phyloP scores from a whole-genome alignment of 2,888 invertebrate genomes.

The Coecobrya sp. region DNA sequence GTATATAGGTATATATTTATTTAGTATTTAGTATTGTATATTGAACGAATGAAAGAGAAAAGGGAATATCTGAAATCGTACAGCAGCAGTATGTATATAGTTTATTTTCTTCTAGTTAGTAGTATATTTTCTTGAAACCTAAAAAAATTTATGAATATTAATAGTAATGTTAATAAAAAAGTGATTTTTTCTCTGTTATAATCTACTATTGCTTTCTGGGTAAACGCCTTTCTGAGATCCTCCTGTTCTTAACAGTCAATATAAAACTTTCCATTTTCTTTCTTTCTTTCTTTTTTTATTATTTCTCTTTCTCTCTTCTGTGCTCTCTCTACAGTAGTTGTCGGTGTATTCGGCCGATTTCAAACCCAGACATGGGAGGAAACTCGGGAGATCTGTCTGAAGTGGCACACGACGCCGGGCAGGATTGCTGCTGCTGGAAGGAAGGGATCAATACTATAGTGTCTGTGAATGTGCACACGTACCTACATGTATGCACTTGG shows the following conservation, averaged over 20 bases:
- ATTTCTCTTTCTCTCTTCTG: slow-evolving; percentile 39
- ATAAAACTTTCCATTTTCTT: slow-evolving; percentile 76
- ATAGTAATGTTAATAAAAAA: slow-evolving; percentile 9
- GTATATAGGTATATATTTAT: not conserved
- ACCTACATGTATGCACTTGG: slow-evolving; percentile 80
- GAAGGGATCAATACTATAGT: slow-evolving; percentile 82
- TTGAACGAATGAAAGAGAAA: slow-evolving; percentile 46
- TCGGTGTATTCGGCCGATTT: slow-evolving; percentile 81
- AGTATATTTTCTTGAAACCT: too few species aligned
- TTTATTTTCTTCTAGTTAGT: too few species aligned
- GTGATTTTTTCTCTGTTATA: slow-evolving; percentile 46
- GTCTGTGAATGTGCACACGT: slow-evolving; percentile 68
- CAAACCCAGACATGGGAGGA: slow-evolving; percentile 83
- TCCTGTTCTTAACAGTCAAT: slow-evolving; percentile 82
- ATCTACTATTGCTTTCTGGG: slow-evolving; percentile 80
- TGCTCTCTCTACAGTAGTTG: slow-evolving; percentile 63
- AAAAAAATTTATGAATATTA: not conserved
- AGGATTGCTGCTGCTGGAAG: slow-evolving; percentile 82
- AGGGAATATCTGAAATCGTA: slow-evolving; percentile 21
- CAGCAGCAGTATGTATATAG: too few species aligned
- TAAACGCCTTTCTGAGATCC: slow-evolving; percentile 82
- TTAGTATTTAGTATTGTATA: not conserved
- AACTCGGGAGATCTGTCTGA: slow-evolving; percentile 83
- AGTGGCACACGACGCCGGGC: slow-evolving; percentile 83
- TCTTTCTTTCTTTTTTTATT: slow-evolving; percentile 58